A percentile compares a stretch with the other conserved stretches of the same genome.
Evolutionary conservation across 1,140 invertebrate species (phyloP).

Genomic region (Pseudomyrmex sp.): DNA sequence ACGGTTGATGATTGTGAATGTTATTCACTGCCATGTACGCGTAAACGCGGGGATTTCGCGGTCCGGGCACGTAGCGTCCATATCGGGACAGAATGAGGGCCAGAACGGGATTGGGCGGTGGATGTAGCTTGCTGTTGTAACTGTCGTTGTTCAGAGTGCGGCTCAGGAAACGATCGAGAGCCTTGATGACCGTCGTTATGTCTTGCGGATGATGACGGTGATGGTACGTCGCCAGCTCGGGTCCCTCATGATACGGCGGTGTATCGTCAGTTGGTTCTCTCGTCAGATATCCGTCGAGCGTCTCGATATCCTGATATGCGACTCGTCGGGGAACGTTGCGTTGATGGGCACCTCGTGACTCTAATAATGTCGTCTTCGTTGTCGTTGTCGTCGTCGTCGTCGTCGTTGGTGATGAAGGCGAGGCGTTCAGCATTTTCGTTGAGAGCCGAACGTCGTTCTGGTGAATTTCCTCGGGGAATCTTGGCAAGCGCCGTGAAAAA

Average conservation of each 20-base stretch:
- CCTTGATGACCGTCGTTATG: slow-evolving; percentile 63
- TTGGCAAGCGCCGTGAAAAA: slow-evolving; percentile 15
- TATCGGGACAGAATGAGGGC: slow-evolving; percentile 87
- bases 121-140: slow-evolving; percentile 86
- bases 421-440: slow-evolving; percentile 28
- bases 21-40: slow-evolving; percentile 87
- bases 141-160: slow-evolving; percentile 68
- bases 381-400: no score
- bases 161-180: slow-evolving; percentile 75
- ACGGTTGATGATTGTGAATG: slow-evolving; percentile 88
- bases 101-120: slow-evolving; percentile 86
- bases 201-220: slow-evolving; percentile 67
- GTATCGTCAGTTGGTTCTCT: slow-evolving; percentile 42
- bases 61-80: slow-evolving; percentile 85
- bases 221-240: slow-evolving; percentile 28
- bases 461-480: slow-evolving; percentile 34
- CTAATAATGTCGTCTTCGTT: not conserved
- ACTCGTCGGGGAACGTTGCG: slow-evolving; percentile 34
- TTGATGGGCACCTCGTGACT: slow-evolving; percentile 8
- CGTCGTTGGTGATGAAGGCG: not conserved
- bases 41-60: slow-evolving; percentile 85
- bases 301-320: slow-evolving; percentile 53
- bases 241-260: slow-evolving; percentile 53
- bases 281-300: slow-evolving; percentile 54
- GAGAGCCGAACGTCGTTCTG: slow-evolving; percentile 27